Percentiles rank a stretch among this genome's conserved stretches.
phyloP scores from a whole-genome alignment of 2,113 vertebrate genomes.

The Oenanthe melanoleuca region DNA sequence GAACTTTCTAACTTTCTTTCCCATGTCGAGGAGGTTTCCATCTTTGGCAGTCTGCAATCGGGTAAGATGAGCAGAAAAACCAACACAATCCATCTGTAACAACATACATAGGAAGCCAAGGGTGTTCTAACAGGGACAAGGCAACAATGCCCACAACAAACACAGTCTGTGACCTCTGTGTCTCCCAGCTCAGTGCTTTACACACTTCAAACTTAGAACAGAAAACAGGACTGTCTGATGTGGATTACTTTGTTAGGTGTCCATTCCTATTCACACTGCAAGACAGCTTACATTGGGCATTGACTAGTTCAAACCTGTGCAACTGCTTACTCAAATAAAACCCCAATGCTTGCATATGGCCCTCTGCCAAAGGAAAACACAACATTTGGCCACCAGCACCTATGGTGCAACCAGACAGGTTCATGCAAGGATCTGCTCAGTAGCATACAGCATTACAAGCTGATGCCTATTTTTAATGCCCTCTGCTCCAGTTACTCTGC shows the following conservation, averaged over 20 bases:
- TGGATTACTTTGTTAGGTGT: not conserved
- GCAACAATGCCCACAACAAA: not conserved
- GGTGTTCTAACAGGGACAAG: not conserved
- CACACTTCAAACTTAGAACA: not conserved
- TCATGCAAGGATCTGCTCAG: not conserved
- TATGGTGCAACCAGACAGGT: not conserved
- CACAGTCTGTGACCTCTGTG: not conserved
- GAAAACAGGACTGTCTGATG: not conserved
- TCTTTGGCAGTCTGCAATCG: not conserved
- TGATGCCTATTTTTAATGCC: not conserved
- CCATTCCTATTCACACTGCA: not conserved
- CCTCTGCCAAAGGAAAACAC: not conserved
- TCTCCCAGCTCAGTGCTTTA: not conserved
- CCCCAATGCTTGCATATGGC: not conserved
- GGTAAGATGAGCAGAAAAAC: not conserved
- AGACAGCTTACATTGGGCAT: not conserved
- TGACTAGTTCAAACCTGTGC: not conserved
- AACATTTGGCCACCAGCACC: not conserved
- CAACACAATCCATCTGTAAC: not conserved
- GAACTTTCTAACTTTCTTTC: not conserved
- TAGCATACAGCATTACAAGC: not conserved
- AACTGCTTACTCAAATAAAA: not conserved
- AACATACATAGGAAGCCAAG: not conserved
- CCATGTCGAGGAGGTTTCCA: not conserved
- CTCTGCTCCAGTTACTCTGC: not conserved